Conservation (phyloP, 2,113 vertebrate species). For the Hoplias malabaricus region DNA sequence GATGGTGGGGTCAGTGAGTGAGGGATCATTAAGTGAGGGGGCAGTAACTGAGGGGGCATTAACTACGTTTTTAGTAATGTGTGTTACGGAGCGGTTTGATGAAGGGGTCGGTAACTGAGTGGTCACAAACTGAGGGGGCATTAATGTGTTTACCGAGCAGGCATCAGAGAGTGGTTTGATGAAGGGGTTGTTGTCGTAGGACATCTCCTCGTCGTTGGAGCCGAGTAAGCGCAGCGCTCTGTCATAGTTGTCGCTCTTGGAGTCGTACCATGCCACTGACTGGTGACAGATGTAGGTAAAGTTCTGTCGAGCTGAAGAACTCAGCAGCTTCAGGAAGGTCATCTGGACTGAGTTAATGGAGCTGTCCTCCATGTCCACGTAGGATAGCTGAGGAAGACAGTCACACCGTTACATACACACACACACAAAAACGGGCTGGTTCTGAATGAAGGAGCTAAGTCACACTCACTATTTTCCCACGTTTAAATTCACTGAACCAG, state of each 20-base stretch:
- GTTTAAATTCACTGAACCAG: slow-evolving; percentile 99
- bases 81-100: too few relatives aligned
- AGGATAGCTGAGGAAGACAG: slow-evolving; percentile 79
- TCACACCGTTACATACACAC: not conserved
- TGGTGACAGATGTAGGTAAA: slow-evolving; percentile 97
- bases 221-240: slow-evolving; percentile 94
- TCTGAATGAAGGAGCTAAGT: not conserved
- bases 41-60: too few relatives aligned
- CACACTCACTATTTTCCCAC: slow-evolving; percentile 92
- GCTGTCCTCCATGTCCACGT: slow-evolving; percentile 85
- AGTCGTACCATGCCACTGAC: slow-evolving; percentile 91
- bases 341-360: slow-evolving; percentile 91
- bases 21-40: too few relatives aligned
- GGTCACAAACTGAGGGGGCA: too few relatives aligned
- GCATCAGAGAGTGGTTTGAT: slow-evolving; percentile 88
- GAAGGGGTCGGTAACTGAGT: too few relatives aligned
- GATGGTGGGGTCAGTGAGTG: too few relatives aligned
- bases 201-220: slow-evolving; percentile 97
- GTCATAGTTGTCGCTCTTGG: slow-evolving; percentile 83
- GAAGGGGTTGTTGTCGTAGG: slow-evolving; percentile 92
- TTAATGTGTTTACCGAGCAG: slow-evolving; percentile 82
- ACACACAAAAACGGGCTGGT: not conserved
- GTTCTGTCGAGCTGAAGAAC: slow-evolving; percentile 92
- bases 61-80: too few relatives aligned
- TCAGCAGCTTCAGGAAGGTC: slow-evolving; percentile 97